Conservation (phyloP, 1,140 invertebrate species). For the Lerema accius region DNA sequence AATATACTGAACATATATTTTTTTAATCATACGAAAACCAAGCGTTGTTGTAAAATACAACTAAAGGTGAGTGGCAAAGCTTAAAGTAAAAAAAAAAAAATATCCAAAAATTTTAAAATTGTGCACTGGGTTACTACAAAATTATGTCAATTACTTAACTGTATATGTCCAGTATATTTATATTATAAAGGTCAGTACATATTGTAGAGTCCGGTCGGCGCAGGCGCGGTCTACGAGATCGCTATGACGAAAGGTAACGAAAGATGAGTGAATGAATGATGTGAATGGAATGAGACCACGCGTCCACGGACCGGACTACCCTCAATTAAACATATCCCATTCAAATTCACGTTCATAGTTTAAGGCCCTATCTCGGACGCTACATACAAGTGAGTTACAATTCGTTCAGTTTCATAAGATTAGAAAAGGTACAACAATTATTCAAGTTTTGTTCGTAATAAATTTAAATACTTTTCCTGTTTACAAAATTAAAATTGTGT, state of each 20-base stretch:
- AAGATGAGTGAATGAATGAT: constrained; percentile 20
- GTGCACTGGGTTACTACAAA: no score
- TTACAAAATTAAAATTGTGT: no score
- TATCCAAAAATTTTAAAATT: no score
- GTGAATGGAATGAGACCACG: constrained; percentile 41
- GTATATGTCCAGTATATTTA: constrained; percentile 31
- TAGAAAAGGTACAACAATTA: no score
- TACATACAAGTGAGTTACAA: background rate
- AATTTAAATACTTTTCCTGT: no score
- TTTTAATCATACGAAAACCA: no score
- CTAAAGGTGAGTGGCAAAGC: no score
- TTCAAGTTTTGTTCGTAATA: background rate
- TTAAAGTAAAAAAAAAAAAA: no score
- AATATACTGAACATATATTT: background rate
- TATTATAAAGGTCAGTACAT: background rate
- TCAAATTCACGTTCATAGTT: constrained; percentile 59
- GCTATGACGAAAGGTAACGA: constrained; percentile 33
- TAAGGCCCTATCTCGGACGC: background rate
- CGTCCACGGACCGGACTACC: constrained; percentile 46
- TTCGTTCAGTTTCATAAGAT: no score
- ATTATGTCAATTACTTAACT: no score
- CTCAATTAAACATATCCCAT: constrained; percentile 53
- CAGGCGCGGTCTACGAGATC: constrained; percentile 41
- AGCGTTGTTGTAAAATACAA: no score
- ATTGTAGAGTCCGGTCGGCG: constrained; percentile 33